Conservation (phyloP, 2,888 invertebrate species). For the Corbicula japonica region DNA sequence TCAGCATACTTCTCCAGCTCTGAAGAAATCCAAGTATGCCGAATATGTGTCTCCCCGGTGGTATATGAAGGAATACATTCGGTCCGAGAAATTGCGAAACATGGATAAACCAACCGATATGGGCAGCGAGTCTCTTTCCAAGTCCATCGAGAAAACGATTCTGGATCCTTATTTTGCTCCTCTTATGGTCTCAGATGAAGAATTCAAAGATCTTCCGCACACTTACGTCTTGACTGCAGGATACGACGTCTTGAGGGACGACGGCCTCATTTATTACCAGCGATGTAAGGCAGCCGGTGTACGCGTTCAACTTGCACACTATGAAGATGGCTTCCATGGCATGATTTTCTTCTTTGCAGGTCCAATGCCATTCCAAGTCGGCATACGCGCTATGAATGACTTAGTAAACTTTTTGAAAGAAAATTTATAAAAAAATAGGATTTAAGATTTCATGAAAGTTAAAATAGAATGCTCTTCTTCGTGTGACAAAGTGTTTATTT, state of each 20-base stretch:
- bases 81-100: constrained; percentile 65
- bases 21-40: constrained; percentile 74
- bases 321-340: constrained; percentile 77
- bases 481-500: background rate
- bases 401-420: constrained; percentile 70
- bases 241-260: constrained; percentile 86
- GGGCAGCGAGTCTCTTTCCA: constrained; percentile 69
- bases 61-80: constrained; percentile 73
- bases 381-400: constrained; percentile 72
- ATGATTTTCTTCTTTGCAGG: constrained; percentile 77
- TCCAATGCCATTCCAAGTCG: constrained; percentile 74
- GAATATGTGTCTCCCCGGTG: constrained; percentile 68
- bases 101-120: constrained; percentile 69
- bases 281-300: constrained; percentile 80
- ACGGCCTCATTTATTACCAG: constrained; percentile 84
- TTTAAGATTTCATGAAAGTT: background rate
- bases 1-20: constrained; percentile 72
- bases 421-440: constrained; percentile 49
- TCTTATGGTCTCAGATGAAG: constrained; percentile 80
- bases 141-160: constrained; percentile 68
- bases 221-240: constrained; percentile 85
- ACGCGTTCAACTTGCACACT: constrained; percentile 76
- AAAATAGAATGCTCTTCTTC: background rate
- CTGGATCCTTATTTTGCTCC: constrained; percentile 83
- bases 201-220: constrained; percentile 78